Percentiles rank a stretch among this genome's conserved stretches.
Conservation (phyloP, 2,888 invertebrate species). For the Cinara cedri region DNA sequence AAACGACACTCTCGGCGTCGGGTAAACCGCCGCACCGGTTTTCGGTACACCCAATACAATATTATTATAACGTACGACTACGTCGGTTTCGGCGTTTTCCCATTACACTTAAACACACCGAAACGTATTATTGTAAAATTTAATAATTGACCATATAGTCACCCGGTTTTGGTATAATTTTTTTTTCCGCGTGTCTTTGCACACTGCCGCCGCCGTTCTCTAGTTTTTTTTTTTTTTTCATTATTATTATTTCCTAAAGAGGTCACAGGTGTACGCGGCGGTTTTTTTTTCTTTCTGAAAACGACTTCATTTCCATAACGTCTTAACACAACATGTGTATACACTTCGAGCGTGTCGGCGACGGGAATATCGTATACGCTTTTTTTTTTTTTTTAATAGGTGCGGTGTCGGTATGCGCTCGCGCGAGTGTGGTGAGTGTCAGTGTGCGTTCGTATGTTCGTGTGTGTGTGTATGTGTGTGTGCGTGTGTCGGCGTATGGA, state of each 20-base stretch:
- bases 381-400: constrained; percentile 52
- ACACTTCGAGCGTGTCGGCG: constrained; percentile 38
- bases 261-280: constrained; percentile 53
- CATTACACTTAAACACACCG: not conserved
- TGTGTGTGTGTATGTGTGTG: not conserved
- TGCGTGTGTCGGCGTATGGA: constrained; percentile 28
- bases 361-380: constrained; percentile 28
- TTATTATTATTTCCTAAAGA: constrained; percentile 15
- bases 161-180: not conserved
- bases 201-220: not conserved
- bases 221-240: not conserved
- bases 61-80: too few species aligned
- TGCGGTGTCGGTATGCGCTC: constrained; percentile 40
- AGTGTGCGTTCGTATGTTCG: too few species aligned
- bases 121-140: too few species aligned
- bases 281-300: constrained; percentile 15
- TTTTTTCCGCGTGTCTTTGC: too few species aligned
- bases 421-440: not conserved
- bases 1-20: too few species aligned
- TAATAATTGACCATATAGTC: not conserved
- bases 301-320: constrained; percentile 57
- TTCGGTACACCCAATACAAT: too few species aligned
- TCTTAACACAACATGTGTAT: constrained; percentile 39
- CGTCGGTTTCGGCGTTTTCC: not conserved
- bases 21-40: too few species aligned